A percentile compares a stretch with the other conserved stretches of the same genome.
Conservation (phyloP, 2,113 vertebrate genomes). For the Ceyx cyanopectus region DNA sequence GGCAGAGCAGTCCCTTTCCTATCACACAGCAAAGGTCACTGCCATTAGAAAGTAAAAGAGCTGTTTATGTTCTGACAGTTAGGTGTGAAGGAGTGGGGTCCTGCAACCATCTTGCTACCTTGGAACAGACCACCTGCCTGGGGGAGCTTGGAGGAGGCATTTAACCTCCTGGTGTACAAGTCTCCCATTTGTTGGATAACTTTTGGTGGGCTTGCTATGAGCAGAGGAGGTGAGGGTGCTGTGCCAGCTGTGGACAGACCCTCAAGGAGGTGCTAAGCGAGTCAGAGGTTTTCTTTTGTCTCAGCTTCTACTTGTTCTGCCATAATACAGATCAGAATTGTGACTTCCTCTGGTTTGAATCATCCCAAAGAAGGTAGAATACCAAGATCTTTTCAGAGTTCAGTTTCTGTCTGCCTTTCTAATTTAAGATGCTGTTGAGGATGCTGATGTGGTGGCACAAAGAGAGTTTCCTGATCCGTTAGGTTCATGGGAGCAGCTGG, state of each 20-base stretch:
- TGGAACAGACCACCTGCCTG: background rate
- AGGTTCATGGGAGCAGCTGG: background rate
- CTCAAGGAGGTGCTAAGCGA: background rate
- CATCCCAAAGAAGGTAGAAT: background rate
- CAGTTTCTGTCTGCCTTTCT: background rate
- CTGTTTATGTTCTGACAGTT: background rate
- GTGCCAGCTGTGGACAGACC: background rate
- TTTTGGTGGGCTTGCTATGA: background rate
- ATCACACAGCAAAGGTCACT: background rate
- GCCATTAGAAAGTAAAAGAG: background rate
- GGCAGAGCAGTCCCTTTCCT: background rate
- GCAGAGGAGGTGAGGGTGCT: background rate
- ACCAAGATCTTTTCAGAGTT: background rate
- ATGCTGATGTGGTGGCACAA: rapidly evolving
- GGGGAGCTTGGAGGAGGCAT: background rate
- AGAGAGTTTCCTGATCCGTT: background rate
- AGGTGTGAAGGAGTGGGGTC: background rate
- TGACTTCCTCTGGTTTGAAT: background rate
- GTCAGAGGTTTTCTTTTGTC: background rate
- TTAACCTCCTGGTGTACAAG: background rate
- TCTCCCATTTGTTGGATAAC: background rate
- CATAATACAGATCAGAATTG: background rate
- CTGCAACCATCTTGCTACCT: background rate
- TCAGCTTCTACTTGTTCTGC: background rate
- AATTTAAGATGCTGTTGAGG: background rate